Evolutionary conservation across 2,797 vertebrate species (phyloP).

Genomic region (Poeciliopsis infans): DNA sequence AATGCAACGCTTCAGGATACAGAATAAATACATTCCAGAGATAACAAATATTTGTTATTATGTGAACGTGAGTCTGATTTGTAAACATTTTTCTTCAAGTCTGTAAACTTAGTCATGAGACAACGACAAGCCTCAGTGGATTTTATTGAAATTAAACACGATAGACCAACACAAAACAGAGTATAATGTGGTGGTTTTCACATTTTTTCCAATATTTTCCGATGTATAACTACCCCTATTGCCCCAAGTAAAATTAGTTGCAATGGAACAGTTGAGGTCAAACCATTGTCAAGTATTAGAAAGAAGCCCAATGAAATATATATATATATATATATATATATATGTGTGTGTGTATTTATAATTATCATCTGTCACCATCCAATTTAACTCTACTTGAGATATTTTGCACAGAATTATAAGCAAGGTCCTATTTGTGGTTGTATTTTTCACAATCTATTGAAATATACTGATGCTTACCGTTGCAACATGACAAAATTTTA

Average conservation of each 20-base stretch:
- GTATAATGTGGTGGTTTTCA: not conserved
- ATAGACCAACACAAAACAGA: not conserved
- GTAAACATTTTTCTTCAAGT: not conserved
- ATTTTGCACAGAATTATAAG: not conserved
- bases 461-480: not conserved
- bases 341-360: not conserved
- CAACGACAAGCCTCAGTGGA: not conserved
- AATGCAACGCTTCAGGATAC: slow-evolving; percentile 71
- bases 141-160: not conserved
- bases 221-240: not conserved
- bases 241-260: not conserved
- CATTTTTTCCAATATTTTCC: not conserved
- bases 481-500: not conserved
- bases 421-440: not conserved
- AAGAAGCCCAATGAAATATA: not conserved
- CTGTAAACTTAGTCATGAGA: not conserved
- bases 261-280: not conserved
- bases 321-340: not conserved
- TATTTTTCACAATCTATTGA: not conserved
- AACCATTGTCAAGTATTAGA: not conserved
- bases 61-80: not conserved
- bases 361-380: not conserved
- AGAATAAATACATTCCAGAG: slow-evolving; percentile 61
- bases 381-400: not conserved
- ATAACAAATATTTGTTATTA: not conserved